Evolutionary conservation across 2,888 invertebrate genomes (phyloP).

Genomic region (Eudemis profundana): DNA sequence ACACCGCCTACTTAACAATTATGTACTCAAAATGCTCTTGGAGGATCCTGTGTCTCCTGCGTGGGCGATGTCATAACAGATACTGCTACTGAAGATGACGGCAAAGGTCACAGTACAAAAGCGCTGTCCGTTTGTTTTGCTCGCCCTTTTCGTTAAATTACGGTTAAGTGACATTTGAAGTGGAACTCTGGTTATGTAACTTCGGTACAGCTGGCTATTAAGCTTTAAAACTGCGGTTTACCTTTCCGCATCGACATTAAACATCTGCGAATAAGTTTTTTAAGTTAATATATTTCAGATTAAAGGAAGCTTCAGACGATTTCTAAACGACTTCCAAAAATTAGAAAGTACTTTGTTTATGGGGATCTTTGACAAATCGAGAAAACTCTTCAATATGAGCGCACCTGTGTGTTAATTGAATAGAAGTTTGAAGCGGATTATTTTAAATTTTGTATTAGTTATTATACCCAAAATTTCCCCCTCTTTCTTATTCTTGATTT

Average conservation of each 20-base stretch:
- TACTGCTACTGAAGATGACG: conserved; percentile 33
- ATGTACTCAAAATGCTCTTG: conserved; percentile 21
- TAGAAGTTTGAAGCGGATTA: too few species aligned
- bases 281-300: background rate
- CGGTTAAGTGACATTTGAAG: conserved; percentile 13
- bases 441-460: too few species aligned
- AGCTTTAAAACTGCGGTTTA: conserved; percentile 5
- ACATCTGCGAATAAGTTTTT: background rate
- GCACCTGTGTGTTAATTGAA: too few species aligned
- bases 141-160: conserved; percentile 31
- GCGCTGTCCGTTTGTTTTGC: conserved; percentile 30
- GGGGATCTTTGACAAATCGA: too few species aligned
- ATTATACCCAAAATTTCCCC: background rate
- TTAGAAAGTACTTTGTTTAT: too few species aligned
- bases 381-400: too few species aligned
- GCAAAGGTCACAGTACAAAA: conserved; percentile 38
- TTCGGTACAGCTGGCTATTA: conserved; percentile 1
- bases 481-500: background rate
- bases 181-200: background rate
- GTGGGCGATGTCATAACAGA: conserved; percentile 36
- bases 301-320: background rate
- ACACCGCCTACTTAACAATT: conserved; percentile 23
- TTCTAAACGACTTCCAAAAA: too few species aligned
- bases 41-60: conserved; percentile 23
- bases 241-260: conserved; percentile 13